Evolutionary conservation across 2,888 invertebrate genomes (phyloP), one percentile per base, ranked within the genome.

Genomic region (Oconnorella tubifera): DNA sequence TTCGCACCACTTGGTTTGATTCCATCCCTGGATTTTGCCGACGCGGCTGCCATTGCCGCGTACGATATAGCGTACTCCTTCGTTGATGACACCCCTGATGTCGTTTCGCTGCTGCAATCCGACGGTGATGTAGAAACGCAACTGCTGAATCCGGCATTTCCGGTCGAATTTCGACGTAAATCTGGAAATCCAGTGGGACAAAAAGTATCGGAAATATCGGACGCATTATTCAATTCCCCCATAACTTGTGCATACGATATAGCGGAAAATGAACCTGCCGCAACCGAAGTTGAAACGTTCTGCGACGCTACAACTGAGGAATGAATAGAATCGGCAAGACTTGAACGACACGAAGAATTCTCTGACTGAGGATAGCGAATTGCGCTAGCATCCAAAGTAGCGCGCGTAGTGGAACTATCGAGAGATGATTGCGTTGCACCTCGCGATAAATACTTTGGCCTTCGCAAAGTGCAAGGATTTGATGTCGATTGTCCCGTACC

Each of bases 41-140:
- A 51, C 14, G 53, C 53, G n/a, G n/a, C n/a, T 6, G 53, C 53
- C 4, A 51, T 51, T 6, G 53, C 10, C 4, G 53, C 53, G 53
- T 51, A 51, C 6, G 53, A 51, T 19, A 51, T 25, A 51, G 53
- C 14, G 25, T 51, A 51, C 14, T 25, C 53, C 25, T 51, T 51
- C 10, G 25, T 51, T 40, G 40, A 40, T 25, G 10, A 25, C 14
- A 51, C 14, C 10, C 53, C 53, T 6, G 53, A 10, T 19, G 40
- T 40, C 19, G 40, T 40, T 10, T 51, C 53, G 25, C 53, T 51
- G 14, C 23, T 23, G 25, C 53, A 25, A 19, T 51, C 53, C 25
- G 53, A 51, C 14, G 14, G 14, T 19, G 53, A 27, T 25, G 25
- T 6, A 25, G 53, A 10, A 19, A 51, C 25, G 53, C 25, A 19